Percentiles rank a stretch among this genome's conserved stretches.
Conservation (phyloP, 1,140 invertebrate species). For the Formica exsecta region DNA sequence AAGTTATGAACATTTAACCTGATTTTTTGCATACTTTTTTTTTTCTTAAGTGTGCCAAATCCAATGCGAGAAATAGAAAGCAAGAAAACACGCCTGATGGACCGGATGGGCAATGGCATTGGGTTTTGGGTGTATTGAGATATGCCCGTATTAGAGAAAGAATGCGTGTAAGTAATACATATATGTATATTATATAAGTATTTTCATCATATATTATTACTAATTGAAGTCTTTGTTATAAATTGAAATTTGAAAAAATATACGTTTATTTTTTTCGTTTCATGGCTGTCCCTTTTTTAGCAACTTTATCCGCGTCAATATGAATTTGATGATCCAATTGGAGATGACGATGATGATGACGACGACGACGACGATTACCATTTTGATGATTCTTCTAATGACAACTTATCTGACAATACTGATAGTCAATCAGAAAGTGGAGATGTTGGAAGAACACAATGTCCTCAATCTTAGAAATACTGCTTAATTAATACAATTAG, state of each 20-base stretch:
- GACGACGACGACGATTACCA: slow-evolving; percentile 54
- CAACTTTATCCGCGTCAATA: slow-evolving; percentile 26
- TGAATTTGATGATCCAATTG: slow-evolving; percentile 37
- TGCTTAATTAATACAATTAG: slow-evolving; percentile 10
- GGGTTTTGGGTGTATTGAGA: slow-evolving; percentile 86
- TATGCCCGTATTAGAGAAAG: slow-evolving; percentile 84
- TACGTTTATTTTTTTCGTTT: neutral
- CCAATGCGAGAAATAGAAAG: slow-evolving; percentile 85
- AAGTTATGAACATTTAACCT: neutral
- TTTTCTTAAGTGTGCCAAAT: slow-evolving; percentile 80
- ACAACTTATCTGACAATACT: slow-evolving; percentile 64
- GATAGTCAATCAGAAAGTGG: slow-evolving; percentile 64
- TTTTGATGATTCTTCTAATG: slow-evolving; percentile 58
- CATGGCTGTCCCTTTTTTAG: neutral
- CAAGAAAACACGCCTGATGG: slow-evolving; percentile 83
- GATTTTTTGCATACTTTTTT: slow-evolving; percentile 48
- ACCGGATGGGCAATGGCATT: slow-evolving; percentile 87
- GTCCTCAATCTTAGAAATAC: slow-evolving; percentile 63
- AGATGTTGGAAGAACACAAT: slow-evolving; percentile 54
- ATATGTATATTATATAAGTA: neutral
- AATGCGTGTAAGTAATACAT: slow-evolving; percentile 71
- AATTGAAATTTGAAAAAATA: neutral
- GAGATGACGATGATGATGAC: slow-evolving; percentile 48
- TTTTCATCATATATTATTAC: slow-evolving; percentile 17
- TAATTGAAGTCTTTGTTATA: neutral